Conservation (phyloP, 2,113 vertebrate genomes). For the Reinhardtius hippoglossoides region DNA sequence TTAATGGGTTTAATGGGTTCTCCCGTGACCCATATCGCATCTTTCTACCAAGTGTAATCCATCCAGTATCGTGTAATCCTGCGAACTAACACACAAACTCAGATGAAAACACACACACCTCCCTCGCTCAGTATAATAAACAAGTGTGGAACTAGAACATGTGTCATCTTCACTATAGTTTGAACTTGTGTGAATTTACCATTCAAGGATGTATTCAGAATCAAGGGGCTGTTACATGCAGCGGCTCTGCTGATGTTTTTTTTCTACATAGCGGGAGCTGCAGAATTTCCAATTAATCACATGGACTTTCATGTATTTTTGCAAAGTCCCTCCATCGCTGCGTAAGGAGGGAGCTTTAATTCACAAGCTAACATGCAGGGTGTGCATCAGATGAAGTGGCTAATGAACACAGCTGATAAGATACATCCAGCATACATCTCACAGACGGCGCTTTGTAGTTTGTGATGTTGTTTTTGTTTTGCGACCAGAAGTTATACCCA, state of each 20-base stretch:
- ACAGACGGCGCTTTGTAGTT: too few species aligned
- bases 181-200: background rate
- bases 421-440: too few species aligned
- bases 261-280: background rate
- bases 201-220: background rate
- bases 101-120: too few species aligned
- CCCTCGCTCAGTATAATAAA: too few species aligned
- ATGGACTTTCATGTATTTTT: background rate
- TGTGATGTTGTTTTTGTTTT: background rate
- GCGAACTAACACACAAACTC: too few species aligned
- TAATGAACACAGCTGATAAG: background rate
- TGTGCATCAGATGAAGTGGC: conserved; percentile 5
- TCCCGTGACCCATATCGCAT: too few species aligned
- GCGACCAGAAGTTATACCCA: background rate
- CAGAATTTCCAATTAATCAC: background rate
- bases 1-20: too few species aligned
- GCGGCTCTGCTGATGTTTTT: background rate
- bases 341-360: background rate
- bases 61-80: too few species aligned
- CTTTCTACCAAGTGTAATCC: too few species aligned
- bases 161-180: background rate
- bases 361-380: background rate
- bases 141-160: background rate
- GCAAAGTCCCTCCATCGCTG: background rate
- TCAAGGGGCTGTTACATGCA: background rate